A percentile compares a stretch with the other conserved stretches of the same genome.
Conservation (phyloP, 2,888 invertebrate genomes). For the Mesochorus sp. region DNA sequence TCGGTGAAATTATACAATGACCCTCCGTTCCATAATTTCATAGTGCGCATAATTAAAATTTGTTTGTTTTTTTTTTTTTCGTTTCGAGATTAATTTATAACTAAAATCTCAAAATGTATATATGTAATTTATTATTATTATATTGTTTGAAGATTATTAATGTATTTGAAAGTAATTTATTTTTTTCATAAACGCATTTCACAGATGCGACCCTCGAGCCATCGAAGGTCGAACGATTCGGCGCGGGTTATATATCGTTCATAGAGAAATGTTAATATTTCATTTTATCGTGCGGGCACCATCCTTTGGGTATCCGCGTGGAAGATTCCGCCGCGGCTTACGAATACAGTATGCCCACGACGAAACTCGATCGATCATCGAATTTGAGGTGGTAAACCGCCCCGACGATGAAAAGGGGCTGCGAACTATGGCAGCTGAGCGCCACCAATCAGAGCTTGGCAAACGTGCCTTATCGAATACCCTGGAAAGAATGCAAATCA, state of each 20-base stretch:
- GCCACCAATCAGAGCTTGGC: slow-evolving; percentile 61
- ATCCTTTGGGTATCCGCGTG: not conserved
- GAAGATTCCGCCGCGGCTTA: not conserved
- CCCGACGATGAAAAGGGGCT: slow-evolving; percentile 23
- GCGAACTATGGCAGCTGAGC: slow-evolving; percentile 28
- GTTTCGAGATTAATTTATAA: too few relatives aligned
- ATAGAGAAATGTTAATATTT: not conserved
- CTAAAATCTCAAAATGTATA: too few relatives aligned
- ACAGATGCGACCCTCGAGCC: not conserved
- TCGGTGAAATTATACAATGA: too few relatives aligned
- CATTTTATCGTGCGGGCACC: not conserved
- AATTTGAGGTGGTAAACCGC: slow-evolving; percentile 34
- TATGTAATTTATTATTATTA: not conserved
- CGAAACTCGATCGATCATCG: slow-evolving; percentile 51
- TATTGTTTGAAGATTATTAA: not conserved
- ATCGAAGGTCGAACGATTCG: not conserved
- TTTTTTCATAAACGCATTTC: not conserved
- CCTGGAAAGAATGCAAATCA: slow-evolving; percentile 69
- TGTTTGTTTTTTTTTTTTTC: too few relatives aligned
- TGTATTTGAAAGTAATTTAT: not conserved
- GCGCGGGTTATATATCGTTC: not conserved
- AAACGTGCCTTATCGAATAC: slow-evolving; percentile 69
- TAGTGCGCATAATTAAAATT: too few relatives aligned
- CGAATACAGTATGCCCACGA: not conserved
- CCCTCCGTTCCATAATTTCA: too few relatives aligned